Base-by-base conservation (phyloP, 2,888 invertebrate species). In the Rhagium mordax region DNA sequence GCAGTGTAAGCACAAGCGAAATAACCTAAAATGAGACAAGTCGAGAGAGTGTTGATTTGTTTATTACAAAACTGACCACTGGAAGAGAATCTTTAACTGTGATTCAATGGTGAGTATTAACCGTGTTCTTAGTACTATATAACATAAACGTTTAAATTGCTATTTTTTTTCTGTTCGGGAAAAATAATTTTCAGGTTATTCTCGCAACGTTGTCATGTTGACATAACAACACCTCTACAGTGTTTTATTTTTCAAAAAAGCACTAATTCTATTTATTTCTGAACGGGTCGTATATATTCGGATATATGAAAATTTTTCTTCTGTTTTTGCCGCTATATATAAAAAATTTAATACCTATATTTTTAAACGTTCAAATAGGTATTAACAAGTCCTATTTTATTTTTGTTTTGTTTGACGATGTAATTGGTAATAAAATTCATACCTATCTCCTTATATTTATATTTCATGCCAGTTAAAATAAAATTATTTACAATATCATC, bases 71-170 rank as follows among this genome's bases (percentile, higher is more conserved):
- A 70, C 59, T 51, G 65, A 64, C 71, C 51, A 59, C 57, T 70
- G 20, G 51, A n/a, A 49, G 68, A 74, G 49, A 71, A 61, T 70
- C 60, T 62, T 67, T 61, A 51, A 51, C 27, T 24, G 69, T 66
- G 33, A 71, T 77, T 77, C 75, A 71, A 78, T 78, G 78, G 78
- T 78, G 59, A 78, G 78, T 78, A 29, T 16, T 53, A 33, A 27
- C 69, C 48, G n/a, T 13, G 24, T 47, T 62, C 55, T 60, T 65
- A 29, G 20, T 20, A 20, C 5, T 27, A 18, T 51, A 29, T 29
- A 51, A 51, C 33, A 51, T 8, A 51, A 51, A 29, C 41, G 10
- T 24, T 18, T 33, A 8, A n/a, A 3, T 16, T 48, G 20, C 59
- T 47, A 27, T 20, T 59, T 21, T 13, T 21, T 15, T n/a, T 27